These are phyloP conservation scores for Paramuricea clavata DNA, from an alignment of 92 coral and sea anemone genomes.

Conservation along the genomic window DNA sequence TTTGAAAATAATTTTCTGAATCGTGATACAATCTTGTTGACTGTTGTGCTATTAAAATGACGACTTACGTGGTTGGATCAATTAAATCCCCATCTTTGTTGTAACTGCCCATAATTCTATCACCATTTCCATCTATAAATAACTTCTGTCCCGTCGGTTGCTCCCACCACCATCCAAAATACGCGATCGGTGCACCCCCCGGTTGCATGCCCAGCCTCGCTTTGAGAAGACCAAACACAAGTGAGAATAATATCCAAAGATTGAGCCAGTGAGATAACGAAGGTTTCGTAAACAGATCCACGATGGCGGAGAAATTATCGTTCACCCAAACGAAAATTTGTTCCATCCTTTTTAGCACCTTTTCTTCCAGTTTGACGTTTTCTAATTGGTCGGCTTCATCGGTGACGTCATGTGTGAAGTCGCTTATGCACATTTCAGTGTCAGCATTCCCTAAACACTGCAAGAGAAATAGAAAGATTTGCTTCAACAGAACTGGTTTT, in stretches of 20 bases:
- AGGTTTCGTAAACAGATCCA: neutral
- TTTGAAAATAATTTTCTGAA: no score
- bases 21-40: no score
- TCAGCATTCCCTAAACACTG: slow-evolving; percentile 29
- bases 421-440: slow-evolving; percentile 3
- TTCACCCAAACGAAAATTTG: slow-evolving; percentile 2
- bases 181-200: slow-evolving; percentile 69
- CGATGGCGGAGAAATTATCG: neutral
- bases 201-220: slow-evolving; percentile 70
- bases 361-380: neutral
- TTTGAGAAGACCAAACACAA: slow-evolving; percentile 33
- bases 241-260: neutral
- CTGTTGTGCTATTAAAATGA: no score
- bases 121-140: slow-evolving; percentile 69
- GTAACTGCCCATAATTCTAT: slow-evolving; percentile 78
- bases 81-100: slow-evolving; percentile 85
- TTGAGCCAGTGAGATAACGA: neutral
- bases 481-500: no score
- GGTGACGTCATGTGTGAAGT: neutral
- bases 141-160: slow-evolving; percentile 54
- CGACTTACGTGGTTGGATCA: slow-evolving; percentile 85
- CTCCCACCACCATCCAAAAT: slow-evolving; percentile 85
- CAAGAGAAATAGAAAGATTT: neutral
- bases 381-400: neutral
- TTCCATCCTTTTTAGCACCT: neutral